Conservation (phyloP, 2,113 vertebrate species). For the Recurvirostra avosetta region DNA sequence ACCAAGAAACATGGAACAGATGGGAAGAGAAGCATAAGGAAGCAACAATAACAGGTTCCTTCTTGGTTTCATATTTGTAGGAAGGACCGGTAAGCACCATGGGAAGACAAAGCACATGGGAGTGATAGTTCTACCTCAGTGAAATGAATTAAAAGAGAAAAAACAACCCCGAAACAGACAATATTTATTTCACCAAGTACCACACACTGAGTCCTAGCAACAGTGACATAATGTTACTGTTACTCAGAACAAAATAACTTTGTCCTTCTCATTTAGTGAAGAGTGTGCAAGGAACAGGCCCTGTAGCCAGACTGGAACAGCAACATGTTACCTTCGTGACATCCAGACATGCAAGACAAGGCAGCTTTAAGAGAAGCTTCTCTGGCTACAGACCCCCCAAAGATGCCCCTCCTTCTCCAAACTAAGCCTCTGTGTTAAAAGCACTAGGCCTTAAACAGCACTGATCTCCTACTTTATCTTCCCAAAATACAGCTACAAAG, state of each 20-base stretch:
- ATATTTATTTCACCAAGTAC: background rate
- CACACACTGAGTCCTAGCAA: background rate
- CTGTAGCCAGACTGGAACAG: background rate
- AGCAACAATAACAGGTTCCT: background rate
- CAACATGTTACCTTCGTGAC: rapidly evolving
- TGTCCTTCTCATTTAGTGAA: background rate
- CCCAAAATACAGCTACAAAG: background rate
- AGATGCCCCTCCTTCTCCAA: background rate
- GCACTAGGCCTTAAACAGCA: background rate
- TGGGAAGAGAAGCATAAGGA: background rate
- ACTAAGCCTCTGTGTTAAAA: background rate
- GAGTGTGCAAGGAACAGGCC: background rate
- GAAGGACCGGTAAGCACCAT: background rate
- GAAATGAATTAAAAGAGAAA: background rate
- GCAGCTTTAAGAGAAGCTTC: background rate
- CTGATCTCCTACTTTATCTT: background rate
- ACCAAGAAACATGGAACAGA: background rate
- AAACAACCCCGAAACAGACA: background rate
- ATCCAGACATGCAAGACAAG: background rate
- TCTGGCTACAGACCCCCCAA: background rate
- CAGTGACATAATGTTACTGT: background rate
- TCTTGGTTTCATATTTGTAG: background rate
- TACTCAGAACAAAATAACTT: background rate
- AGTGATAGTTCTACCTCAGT: background rate
- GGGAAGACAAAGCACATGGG: background rate